Evolutionary conservation across 2,113 vertebrate species (phyloP), one percentile per base, ranked within the genome.

Genomic region (Penelope pileata): DNA sequence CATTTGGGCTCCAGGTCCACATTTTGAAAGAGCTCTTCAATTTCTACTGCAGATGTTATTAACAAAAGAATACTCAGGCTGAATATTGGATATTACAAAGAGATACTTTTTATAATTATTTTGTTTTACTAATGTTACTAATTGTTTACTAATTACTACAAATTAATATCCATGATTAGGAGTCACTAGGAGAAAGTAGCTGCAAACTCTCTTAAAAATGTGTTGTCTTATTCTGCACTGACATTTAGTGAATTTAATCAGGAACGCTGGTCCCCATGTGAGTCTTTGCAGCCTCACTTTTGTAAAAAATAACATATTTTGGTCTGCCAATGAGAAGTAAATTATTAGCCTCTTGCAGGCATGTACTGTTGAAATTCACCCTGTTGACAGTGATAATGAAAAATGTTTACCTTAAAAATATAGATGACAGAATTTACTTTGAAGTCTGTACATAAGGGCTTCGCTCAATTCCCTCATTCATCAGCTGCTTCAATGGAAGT

Each of bases 351-450:
- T 38, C 48, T 92, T 76, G 22, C 15, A 69, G 66, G 42, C 15
- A 77, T 4, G 0, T 30, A 34, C 34, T 77, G 29, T 51, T 80
- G 58, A 91, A 91, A 87, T 32, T 84, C 36, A 73, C 24, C 29
- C 40, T 58, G 79, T 22, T 92, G 68, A 70, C 26, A 78, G 51
- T 60, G 81, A 81, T 43, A 63, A 56, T 59, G 45, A 90, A 83
- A 88, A 91, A 88, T 60, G 16, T 78, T 94, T 81, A 64, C 83
- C 68, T 86, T 74, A 85, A 87, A 85, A 87, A 82, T 51, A 76
- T 14, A 83, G 32, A 83, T 32, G 36, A 68, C 36, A 79, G 36
- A 53, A 87, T 92, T 85, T 73, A 48, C 50, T 92, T 79, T 68
- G 43, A 78, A 86, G 64, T 29, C 32, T 67, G 45, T 30, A 74